Percentiles rank a stretch among this genome's conserved stretches.
Conservation (phyloP, 2,888 invertebrate genomes). For the Tiliacea citrago region DNA sequence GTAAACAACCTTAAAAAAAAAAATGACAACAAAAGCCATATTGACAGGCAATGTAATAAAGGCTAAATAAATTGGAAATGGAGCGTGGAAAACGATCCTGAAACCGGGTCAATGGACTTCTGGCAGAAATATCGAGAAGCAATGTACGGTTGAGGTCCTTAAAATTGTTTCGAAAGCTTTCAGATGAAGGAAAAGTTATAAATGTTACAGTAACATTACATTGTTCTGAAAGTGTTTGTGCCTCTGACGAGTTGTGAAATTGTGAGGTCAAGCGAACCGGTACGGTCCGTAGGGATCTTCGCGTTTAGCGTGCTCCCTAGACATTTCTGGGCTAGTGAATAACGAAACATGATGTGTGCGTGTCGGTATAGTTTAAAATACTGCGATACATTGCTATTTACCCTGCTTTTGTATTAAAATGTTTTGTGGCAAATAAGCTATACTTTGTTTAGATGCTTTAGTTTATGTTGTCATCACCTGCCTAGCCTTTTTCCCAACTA, state of each 20-base stretch:
- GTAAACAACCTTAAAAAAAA: constrained; percentile 52
- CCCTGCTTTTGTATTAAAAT: constrained; percentile 24
- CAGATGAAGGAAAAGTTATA: constrained; percentile 17
- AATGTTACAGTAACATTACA: constrained; percentile 28
- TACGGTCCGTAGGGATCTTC: constrained; percentile 19
- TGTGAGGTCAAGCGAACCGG: constrained; percentile 25
- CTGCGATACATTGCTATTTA: constrained; percentile 43
- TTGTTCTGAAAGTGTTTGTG: constrained; percentile 32
- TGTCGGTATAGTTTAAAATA: constrained; percentile 42
- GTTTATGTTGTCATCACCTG: no score
- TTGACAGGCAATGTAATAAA: constrained; percentile 54
- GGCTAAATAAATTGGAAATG: constrained; percentile 65
- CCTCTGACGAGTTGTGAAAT: constrained; percentile 11
- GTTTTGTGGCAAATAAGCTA: constrained; percentile 26
- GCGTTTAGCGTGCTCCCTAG: constrained; percentile 24
- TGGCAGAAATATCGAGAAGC: constrained; percentile 45
- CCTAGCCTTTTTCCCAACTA: no score
- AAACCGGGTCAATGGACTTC: constrained; percentile 61
- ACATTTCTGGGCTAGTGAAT: constrained; percentile 28
- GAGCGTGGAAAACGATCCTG: constrained; percentile 49
- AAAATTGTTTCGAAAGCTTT: constrained; percentile 40
- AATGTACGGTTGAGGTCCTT: constrained; percentile 23
- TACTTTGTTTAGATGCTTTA: constrained; percentile 9
- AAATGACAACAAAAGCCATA: constrained; percentile 59
- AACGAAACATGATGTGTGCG: constrained; percentile 33